Evolutionary conservation across 2,888 invertebrate genomes (phyloP).

Genomic region (Tetheella fluctuosa): DNA sequence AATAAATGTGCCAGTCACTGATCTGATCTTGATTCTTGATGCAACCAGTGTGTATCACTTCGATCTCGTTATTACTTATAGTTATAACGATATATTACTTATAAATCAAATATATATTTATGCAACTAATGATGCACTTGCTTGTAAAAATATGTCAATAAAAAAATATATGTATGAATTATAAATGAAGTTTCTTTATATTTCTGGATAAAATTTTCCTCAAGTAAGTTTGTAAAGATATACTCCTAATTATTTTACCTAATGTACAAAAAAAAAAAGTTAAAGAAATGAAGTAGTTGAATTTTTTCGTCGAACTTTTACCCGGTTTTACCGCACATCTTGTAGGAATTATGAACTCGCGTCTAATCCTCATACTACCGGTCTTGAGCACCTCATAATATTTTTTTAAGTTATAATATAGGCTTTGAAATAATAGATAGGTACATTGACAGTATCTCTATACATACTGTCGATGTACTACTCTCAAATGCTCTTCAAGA

Average conservation of each 20-base stretch:
- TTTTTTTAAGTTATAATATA: no score
- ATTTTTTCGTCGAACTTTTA: no score
- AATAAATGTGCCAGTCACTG: slow-evolving; percentile 48
- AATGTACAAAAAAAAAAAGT: no score
- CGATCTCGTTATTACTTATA: slow-evolving; percentile 21
- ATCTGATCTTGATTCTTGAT: slow-evolving; percentile 38
- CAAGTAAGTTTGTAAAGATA: no score
- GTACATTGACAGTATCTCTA: neutral
- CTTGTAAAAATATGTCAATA: neutral
- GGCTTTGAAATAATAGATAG: neutral
- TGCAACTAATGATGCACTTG: neutral
- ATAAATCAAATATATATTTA: slow-evolving; percentile 4
- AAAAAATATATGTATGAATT: no score
- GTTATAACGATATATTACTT: slow-evolving; percentile 12
- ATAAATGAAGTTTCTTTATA: no score
- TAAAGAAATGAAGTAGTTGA: no score
- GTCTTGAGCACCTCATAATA: no score
- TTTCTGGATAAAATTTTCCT: no score
- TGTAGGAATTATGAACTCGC: neutral
- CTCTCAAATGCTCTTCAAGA: neutral
- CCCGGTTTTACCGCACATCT: neutral
- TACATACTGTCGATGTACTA: no score
- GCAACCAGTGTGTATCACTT: slow-evolving; percentile 29
- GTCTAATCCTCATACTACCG: neutral
- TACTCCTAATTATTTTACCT: no score